Evolutionary conservation across 2,888 invertebrate genomes (phyloP).

Genomic region (Desoria tigrina): DNA sequence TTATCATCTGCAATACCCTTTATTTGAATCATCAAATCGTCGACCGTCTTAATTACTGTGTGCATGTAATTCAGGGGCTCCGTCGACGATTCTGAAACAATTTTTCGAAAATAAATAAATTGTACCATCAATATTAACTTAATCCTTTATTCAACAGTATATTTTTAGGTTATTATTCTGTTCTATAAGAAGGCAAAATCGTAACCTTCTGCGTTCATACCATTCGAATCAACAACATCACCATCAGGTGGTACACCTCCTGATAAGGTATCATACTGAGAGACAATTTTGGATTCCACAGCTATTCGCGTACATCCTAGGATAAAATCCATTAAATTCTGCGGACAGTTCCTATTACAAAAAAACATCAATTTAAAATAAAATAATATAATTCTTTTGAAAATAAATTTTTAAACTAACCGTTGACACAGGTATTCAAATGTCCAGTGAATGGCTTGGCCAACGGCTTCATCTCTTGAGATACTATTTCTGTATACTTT

Average conservation of each 20-base stretch:
- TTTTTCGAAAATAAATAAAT: no score
- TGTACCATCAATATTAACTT: no score
- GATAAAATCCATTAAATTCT: conserved; percentile 65
- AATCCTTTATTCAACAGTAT: no score
- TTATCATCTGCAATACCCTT: background rate
- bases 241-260: no score
- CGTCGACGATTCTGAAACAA: background rate
- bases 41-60: conserved; percentile 1
- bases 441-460: conserved; percentile 74
- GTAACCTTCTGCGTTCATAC: background rate
- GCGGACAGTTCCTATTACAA: conserved; percentile 68
- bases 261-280: background rate
- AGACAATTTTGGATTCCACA: no score
- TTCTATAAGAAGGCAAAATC: background rate
- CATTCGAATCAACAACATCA: no score
- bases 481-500: conserved; percentile 70
- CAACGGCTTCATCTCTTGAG: conserved; percentile 69
- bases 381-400: no score
- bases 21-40: background rate
- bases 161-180: background rate
- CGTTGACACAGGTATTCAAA: conserved; percentile 74
- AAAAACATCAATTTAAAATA: conserved; percentile 55
- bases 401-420: conserved; percentile 61
- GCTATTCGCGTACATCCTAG: no score
- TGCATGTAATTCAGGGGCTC: conserved; percentile 5